A percentile compares a stretch with the other conserved stretches of the same genome.
Conservation (phyloP, 2,888 invertebrate genomes). For the Operophtera brumata region DNA sequence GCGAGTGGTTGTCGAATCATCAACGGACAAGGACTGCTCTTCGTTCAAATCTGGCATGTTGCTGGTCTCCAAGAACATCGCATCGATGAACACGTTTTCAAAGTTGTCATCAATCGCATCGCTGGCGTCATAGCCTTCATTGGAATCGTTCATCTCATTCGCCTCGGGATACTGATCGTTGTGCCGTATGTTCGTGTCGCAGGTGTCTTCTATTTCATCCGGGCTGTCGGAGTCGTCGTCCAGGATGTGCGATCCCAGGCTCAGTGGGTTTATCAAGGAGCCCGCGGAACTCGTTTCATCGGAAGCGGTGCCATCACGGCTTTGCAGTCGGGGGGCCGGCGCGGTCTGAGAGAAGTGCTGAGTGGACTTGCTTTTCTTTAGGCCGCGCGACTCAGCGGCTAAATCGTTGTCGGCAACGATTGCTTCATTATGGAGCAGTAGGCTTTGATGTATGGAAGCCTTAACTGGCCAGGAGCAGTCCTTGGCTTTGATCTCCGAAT, state of each 20-base stretch:
- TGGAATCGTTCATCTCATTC: slow-evolving; percentile 39
- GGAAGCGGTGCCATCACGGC: slow-evolving; percentile 24
- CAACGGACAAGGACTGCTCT: slow-evolving; percentile 65
- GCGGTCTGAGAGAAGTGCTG: slow-evolving; percentile 45
- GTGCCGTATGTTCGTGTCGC: slow-evolving; percentile 70
- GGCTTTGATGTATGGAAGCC: slow-evolving; percentile 53
- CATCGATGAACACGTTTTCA: slow-evolving; percentile 67
- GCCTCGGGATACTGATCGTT: slow-evolving; percentile 71
- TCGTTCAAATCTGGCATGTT: slow-evolving; percentile 68
- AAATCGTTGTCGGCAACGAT: slow-evolving; percentile 45
- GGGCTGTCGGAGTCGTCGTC: slow-evolving; percentile 34
- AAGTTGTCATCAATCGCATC: slow-evolving; percentile 52
- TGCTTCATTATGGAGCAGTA: slow-evolving; percentile 43
- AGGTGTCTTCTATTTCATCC: slow-evolving; percentile 41
- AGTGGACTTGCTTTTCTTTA: slow-evolving; percentile 57
- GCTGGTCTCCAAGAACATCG: slow-evolving; percentile 60
- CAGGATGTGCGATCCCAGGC: slow-evolving; percentile 43
- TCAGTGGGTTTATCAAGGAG: slow-evolving; percentile 41
- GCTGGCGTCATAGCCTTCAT: slow-evolving; percentile 18
- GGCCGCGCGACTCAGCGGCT: slow-evolving; percentile 40
- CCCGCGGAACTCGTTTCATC: slow-evolving; percentile 34
- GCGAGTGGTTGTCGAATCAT: slow-evolving; percentile 57
- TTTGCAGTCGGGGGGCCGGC: neutral
- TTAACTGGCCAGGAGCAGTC: slow-evolving; percentile 28
- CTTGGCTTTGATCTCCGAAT: slow-evolving; percentile 33